Base-by-base conservation (phyloP, 2,888 invertebrate species). In the Phytoseiulus persimilis region DNA sequence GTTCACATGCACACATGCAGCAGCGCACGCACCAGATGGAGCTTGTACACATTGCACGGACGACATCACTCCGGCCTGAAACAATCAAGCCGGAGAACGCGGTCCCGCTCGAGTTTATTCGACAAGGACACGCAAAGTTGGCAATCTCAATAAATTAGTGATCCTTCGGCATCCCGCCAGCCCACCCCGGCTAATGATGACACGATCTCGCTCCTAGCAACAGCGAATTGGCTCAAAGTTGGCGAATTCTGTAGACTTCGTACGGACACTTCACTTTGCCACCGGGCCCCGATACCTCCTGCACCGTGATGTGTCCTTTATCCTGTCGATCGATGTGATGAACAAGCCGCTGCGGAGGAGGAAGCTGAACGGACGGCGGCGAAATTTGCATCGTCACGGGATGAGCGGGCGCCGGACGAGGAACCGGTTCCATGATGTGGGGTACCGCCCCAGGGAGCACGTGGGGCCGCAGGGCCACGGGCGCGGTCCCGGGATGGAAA, bases 211-310 rank as follows among this genome's bases (percentile, higher is more conserved):
- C 65, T 65, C 65, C 65, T 65, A 65, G 65, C 65, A 65, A 65
- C 65, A 23, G 65, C 65, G 18, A 65, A 65, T 65, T 65, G 65
- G n/a, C 87, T 87, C 87, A 87, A 33, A 87, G 87, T n/a, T 87
- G 87, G 32, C 33, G 32, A 32, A 87, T 87, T 87, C 87, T 87
- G 87, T 87, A 87, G n/a, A 87, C 87, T n/a, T 87, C 87, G 32
- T 87, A 87, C 5, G 87, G 87, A 87, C 87, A 87, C 33, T 87
- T 87, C 39, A 87, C 87, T 45, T 33, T 87, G 6, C 87, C 87
- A 45, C 33, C 33, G 31, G 84, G n/a, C 23, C 87, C 33, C 39
- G 87, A n/a, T n/a, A 32, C 14, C 31, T 31, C 87, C 18, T 87
- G 87, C 28, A 87, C 87, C n/a, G 9, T 33, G n/a, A 87, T 87